These are phyloP conservation scores for Plebejus argus DNA, from an alignment of 2,888 invertebrate species.

Conservation along the genomic window DNA sequence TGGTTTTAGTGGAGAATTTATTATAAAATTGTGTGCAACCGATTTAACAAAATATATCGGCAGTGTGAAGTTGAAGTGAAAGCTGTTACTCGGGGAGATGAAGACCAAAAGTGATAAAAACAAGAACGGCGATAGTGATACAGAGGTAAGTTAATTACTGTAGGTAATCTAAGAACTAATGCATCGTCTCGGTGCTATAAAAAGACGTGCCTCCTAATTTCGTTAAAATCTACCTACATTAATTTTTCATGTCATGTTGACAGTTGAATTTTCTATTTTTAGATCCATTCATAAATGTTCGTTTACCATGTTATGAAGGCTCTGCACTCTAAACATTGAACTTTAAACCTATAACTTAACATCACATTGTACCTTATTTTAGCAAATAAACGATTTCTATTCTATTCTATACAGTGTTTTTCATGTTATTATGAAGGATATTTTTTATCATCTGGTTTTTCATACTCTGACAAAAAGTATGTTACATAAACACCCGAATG, in stretches of 20 bases:
- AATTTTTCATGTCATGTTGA: constrained; percentile 38
- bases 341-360: not conserved
- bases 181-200: not conserved
- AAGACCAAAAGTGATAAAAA: constrained; percentile 82
- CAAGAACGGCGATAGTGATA: constrained; percentile 78
- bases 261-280: constrained; percentile 41
- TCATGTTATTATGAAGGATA: not conserved
- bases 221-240: not conserved
- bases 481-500: constrained; percentile 1
- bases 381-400: no score
- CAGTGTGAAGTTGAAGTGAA: constrained; percentile 68
- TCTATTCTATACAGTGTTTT: no score
- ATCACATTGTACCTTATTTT: no score
- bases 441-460: constrained; percentile 18
- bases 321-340: not conserved
- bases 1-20: constrained; percentile 65
- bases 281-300: constrained; percentile 37
- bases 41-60: constrained; percentile 49
- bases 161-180: constrained; percentile 22
- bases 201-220: not conserved
- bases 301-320: constrained; percentile 1
- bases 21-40: constrained; percentile 42
- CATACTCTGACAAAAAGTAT: not conserved
- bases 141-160: constrained; percentile 72
- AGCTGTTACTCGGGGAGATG: constrained; percentile 74